Base-by-base conservation (phyloP, 2,888 invertebrate genomes). In the Ichneumoninae sp. region DNA sequence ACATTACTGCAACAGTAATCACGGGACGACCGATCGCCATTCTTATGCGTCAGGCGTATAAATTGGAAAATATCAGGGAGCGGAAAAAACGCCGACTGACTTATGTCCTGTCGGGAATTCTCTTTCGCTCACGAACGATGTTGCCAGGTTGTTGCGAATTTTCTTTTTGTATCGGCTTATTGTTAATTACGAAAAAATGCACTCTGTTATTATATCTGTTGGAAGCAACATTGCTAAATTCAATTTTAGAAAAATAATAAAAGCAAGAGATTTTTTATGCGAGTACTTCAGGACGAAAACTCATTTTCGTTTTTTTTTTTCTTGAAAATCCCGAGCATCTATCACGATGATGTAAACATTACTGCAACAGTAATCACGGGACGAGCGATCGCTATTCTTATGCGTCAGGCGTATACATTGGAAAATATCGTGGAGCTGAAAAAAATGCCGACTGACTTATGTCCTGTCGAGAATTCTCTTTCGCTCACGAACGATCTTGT, bases 331-430 rank as follows among this genome's bases (percentile, higher is more conserved):
- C 22, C 22, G 22, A 66, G 78, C 70, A 85, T 79, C 40, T 54
- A 86, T 82, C 83, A 78, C 77, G 80, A 86, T 87, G 78, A 62
- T 47, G 60, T 57, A 36, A 77, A 76, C 52, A 71, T 78, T 70
- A 30, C 60, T 75, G 36, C 72, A 52, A 76, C 57, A 52, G 54
- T 54, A 77, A 68, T 68, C 68, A 36, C 33, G 8, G 36, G 30
- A 69, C 33, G 72, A 36, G 19, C 66, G 40, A 66, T 68, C 50
- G 40, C 78, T 10, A 77, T 72, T 77, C 26, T 22, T 10, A 10
- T 68, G 71, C 71, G 19, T 30, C 16, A 44, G 22, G 36, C 4
- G 50, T 19, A 3, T 66, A 66, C 8, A 33, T 62, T 68, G 33
- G 6, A 47, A 65, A 26, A 22, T 36, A 68, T 36, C 10, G 26